A percentile compares a stretch with the other conserved stretches of the same genome.
Evolutionary conservation across 1,140 invertebrate species (phyloP).

Genomic region (Agrypnia vestita): DNA sequence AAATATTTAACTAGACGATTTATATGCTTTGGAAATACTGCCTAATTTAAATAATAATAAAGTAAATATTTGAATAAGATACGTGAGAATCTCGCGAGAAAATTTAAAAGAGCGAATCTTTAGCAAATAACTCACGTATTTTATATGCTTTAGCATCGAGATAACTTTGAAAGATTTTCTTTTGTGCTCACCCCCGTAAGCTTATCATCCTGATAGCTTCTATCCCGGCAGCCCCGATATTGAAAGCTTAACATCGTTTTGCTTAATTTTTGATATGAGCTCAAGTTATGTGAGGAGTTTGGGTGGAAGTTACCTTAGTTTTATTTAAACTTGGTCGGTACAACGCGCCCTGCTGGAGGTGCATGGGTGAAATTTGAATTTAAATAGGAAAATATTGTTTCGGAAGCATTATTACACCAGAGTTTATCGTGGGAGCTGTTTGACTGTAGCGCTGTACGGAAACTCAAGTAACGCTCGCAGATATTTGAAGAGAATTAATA

Average conservation of each 20-base stretch:
- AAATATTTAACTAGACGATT: no score
- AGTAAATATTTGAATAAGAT: constrained; percentile 27
- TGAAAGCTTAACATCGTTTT: constrained; percentile 43
- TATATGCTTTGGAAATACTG: neutral
- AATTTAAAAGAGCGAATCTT: constrained; percentile 35
- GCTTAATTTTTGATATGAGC: constrained; percentile 46
- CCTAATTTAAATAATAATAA: constrained; percentile 38
- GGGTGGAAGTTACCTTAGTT: constrained; percentile 19
- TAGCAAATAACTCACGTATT: constrained; percentile 45
- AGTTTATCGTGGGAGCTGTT: constrained; percentile 30
- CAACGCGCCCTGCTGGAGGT: constrained; percentile 17
- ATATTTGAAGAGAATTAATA: no score
- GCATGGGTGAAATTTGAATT: constrained; percentile 57
- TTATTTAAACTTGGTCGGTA: constrained; percentile 33
- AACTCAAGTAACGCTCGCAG: constrained; percentile 18
- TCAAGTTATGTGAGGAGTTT: constrained; percentile 29
- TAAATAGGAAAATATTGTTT: constrained; percentile 61
- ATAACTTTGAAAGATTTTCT: constrained; percentile 45
- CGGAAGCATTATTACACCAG: constrained; percentile 55
- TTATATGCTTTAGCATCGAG: constrained; percentile 27
- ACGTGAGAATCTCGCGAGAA: constrained; percentile 31
- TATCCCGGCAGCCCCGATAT: constrained; percentile 36
- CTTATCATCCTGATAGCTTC: constrained; percentile 45
- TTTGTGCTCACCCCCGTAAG: constrained; percentile 38
- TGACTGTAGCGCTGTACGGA: constrained; percentile 9